Base-by-base conservation (phyloP, 2,888 invertebrate genomes). In the Geophilus truncorum region DNA sequence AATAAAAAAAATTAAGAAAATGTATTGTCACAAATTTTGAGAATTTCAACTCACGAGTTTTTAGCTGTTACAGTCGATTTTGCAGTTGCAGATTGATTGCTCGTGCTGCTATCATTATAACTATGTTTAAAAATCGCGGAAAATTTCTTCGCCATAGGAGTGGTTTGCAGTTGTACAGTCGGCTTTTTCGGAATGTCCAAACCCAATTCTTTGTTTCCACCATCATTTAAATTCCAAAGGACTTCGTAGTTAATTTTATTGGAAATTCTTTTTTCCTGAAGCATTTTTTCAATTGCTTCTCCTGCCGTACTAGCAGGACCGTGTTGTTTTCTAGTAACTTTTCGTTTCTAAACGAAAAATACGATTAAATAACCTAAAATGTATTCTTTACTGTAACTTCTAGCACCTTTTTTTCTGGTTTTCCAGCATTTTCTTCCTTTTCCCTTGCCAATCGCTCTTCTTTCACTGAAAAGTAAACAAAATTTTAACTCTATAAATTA, bases 161-260 rank as follows among this genome's bases (percentile, higher is more conserved):
- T 57, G 10, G 5, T 57, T 57, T 57, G 57, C 21, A 57, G 57
- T 21, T 57, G 18, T 57, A 21, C 21, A 7, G 10, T 57, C 3
- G 23, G 57, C 21, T 23, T 57, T 23, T 57, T 57, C 40, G 40
- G 40, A 40, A 12, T 15, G 5, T 57, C 57, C 4, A 15, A 51
- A 23, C 7, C 21, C 18, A 7, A 57, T 18, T 57, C 21, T 57
- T 57, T 18, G 21, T 57, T 57, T 3, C 23, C 21, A 15, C 21
- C 9, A n/a, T 34, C 62, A 34, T 91, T 93, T 80, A 97, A 88
- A 84, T 93, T 94, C 87, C 94, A 94, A 81, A 98, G 88, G 51
- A 98, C 97, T 84, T 98, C 98, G 86, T 99, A 99, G 88, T 99
- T 98, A 80, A 99, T 97, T 90, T 99, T 99, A 4, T 92, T 92